phyloP scores from a whole-genome alignment of 2,888 invertebrate genomes.

The Scaptomyza parva region DNA sequence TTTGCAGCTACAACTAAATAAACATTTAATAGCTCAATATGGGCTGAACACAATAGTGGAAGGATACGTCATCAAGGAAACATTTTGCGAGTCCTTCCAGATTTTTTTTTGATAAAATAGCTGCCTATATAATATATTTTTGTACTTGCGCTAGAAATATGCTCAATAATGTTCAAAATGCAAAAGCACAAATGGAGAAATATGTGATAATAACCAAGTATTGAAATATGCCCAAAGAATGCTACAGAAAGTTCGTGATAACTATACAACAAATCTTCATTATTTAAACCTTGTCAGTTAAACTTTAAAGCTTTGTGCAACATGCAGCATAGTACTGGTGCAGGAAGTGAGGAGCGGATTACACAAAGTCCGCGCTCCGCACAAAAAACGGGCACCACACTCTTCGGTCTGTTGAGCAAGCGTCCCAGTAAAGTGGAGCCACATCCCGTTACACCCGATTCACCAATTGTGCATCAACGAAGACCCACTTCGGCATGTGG shows the following conservation, averaged over 20 bases:
- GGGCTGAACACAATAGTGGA: conserved; percentile 37
- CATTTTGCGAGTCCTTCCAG: not conserved
- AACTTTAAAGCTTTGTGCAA: not conserved
- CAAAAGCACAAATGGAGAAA: conserved; percentile 30
- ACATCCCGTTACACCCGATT: conserved; percentile 78
- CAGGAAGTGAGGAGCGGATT: conserved; percentile 81
- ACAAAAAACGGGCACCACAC: conserved; percentile 70
- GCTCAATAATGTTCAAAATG: conserved; percentile 24
- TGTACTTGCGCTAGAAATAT: not conserved
- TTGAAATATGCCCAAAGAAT: conserved; percentile 1
- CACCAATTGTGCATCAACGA: conserved; percentile 48
- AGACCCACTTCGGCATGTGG: conserved; percentile 60
- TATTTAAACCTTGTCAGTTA: not conserved
- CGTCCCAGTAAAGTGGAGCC: conserved; percentile 85
- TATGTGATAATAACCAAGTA: conserved; percentile 44
- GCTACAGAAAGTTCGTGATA: not conserved
- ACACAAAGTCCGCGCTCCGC: conserved; percentile 72
- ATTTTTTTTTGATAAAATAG: conserved; percentile 1
- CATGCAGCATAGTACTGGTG: conserved; percentile 62
- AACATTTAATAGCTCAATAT: conserved; percentile 29
- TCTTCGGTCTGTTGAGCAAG: conserved; percentile 82
- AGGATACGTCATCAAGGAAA: not conserved
- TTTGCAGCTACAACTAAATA: conserved; percentile 29
- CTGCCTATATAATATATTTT: too few species aligned
- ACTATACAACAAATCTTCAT: not conserved